Base-by-base conservation (phyloP, 2,113 vertebrate species). In the Pagrus major region DNA sequence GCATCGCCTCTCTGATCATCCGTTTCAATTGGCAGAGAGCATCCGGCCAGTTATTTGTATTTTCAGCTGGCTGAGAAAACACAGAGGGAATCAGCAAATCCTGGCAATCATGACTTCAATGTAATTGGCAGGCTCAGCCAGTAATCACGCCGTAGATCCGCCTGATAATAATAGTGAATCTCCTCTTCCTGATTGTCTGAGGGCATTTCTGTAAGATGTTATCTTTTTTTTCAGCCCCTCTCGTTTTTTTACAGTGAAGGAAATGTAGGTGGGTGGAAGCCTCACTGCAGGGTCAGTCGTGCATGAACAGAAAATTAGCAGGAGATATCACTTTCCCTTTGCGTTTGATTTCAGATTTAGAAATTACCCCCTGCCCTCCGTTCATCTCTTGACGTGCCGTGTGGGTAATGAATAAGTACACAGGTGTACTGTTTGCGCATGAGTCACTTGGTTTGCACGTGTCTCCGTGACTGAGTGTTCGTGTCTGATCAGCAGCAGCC, bases 71-170 rank as follows among this genome's bases (percentile, higher is more conserved):
- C 84, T 73, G 72, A 84, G 59, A 61, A 88, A 74, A 69, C 63
- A 74, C 77, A 23, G 69, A 85, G 73, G 54, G 76, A 84, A 85
- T 77, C 76, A 70, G 7, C 71, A 9, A 80, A 81, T 88, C 87
- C 72, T 23, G 27, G 80, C 82, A 86, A 88, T 85, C 80, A 71
- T 68, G 76, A 52, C 80, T 82, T 88, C 66, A 78, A 1, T 80
- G 83, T 91, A 93, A 90, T 84, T 86, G 87, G 78, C 76, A 60
- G 83, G 27, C 72, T 85, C 65, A 73, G 69, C 3, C 77, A 41
- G 84, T 91, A 90, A 89, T 89, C 68, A 88, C 44, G 63, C 42
- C 12, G 63, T 64, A 12, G 68, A 76, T 80, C 81, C 41, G 64
- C 69, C 59, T 80, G 83, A 83, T 86, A 80, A 91, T 88, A 83